These are phyloP conservation scores for Catocala fraxini DNA, from an alignment of 2,888 invertebrate genomes.

Conservation along the genomic window DNA sequence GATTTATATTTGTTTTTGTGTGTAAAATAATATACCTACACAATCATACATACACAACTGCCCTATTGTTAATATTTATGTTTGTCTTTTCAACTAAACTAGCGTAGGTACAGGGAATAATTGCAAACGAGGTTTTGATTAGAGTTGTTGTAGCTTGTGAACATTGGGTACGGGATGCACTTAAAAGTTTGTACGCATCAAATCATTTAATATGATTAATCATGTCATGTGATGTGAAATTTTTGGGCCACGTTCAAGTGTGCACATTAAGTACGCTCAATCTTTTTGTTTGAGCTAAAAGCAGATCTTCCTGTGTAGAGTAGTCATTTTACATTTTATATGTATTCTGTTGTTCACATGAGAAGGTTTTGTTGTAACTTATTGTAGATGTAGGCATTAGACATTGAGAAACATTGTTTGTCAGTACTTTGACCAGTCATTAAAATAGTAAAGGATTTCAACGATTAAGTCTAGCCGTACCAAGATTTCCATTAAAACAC, in stretches of 20 bases:
- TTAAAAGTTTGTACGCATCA: not conserved
- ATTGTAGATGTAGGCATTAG: not conserved
- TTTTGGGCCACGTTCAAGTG: conserved; percentile 1
- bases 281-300: not conserved
- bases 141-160: not conserved
- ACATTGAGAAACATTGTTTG: not conserved
- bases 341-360: not conserved
- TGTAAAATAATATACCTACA: no score
- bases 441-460: not conserved
- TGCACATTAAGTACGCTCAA: not conserved
- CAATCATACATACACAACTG: no score
- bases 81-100: no score
- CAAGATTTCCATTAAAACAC: conserved; percentile 1
- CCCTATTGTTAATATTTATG: no score
- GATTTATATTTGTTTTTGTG: no score
- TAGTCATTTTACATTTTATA: not conserved
- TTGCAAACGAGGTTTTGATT: no score
- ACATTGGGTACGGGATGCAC: not conserved
- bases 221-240: not conserved
- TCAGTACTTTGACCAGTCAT: not conserved
- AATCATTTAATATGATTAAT: not conserved
- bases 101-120: no score
- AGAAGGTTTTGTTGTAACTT: no score
- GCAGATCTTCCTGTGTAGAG: not conserved
- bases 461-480: conserved; percentile 1